Evolutionary conservation across 2,113 vertebrate genomes (phyloP), one percentile per base, ranked within the genome.

Genomic region (Regulus satrapa): DNA sequence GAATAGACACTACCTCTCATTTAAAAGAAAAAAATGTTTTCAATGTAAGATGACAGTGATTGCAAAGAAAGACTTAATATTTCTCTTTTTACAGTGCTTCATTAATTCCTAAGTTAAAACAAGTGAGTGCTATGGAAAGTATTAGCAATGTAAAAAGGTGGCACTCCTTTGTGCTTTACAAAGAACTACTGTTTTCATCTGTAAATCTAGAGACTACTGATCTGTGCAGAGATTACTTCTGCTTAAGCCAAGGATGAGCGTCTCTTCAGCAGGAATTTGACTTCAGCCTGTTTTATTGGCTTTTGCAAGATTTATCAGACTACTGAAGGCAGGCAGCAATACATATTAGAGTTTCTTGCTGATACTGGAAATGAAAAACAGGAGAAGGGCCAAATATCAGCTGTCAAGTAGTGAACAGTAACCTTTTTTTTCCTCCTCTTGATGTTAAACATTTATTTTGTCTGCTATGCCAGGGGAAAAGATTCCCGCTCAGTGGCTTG

Each of bases 161-260:
- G 86, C n/a, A 41, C 86, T 90, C 85, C 93, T 94, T 89, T 67
- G 69, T 15, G 71, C 78, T 94, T 95, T 95, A 94, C 85, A 96
- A 89, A 96, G 94, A 85, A 96, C 97, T 97, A 96, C 85, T 95
- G 93, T 93, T 96, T 97, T 95, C 96, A 95, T 96, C 96, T 89
- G 96, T 96, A 97, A 92, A 96, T 97, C 94, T 84, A 91, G 63
- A 92, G 92, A 88, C 83, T 92, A 96, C 61, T 94, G 95, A 98
- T 95, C 67, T 94, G 89, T 54, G 91, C 63, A 93, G 77, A 95
- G 97, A 98, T 96, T 95, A 96, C 89, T 96, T 92, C 89, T 55
- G 77, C 96, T 97, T 97, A 98, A 98, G 96, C 92, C 97, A 92
- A 94, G 88, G 94, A 98, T 97, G 97, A 97, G 91, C 46, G 59